Evolutionary conservation across 1,140 invertebrate species (phyloP), one percentile per base, ranked within the genome.

Genomic region (Drosophila arizonae): DNA sequence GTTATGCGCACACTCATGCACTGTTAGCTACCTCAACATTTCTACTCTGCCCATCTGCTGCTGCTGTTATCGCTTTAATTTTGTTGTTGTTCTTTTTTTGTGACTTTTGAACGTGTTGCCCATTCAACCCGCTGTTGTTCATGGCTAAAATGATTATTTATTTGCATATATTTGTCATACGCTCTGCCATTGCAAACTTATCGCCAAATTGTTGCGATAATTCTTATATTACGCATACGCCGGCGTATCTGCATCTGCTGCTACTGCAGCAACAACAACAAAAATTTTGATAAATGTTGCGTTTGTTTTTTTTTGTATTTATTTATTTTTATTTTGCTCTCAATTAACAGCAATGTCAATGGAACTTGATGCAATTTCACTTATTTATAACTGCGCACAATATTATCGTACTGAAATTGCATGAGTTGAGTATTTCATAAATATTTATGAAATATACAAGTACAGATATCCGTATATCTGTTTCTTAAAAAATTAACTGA

Each of bases 1-100:
- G 52, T 55, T 55, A 36, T 13, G n/a, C 52, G 39, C 30, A 36
- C 26, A 21, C 28, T 54, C 17, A 33, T 9, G n/a, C 55, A 45
- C 6, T 9, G 13, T 62, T 17, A 56, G 24, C 64, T 72, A 67
- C 64, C 64, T 68, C 70, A 68, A 72, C 64, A 67, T 61, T 54
- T 55, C 4, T 15, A 28, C 33, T 36, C 33, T 36, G 33, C 33
- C 33, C 41, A 52, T 43, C 17, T 60, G 17, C 21, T 52, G 13
- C 58, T n/a, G 28, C n/a, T 55, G 17, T n/a, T 45, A 21, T 33
- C 17, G 62, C 43, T 30, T 1, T 10, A 30, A 36, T 41, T 21
- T 65, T 24, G n/a, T n/a, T 24, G 2, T 43, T n/a, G 3, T 24
- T 26, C 26, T 28, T 11, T 24, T 50, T 50, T 26, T 6, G 9